A percentile compares a stretch with the other conserved stretches of the same genome.
These are phyloP conservation scores for Cottus gobio DNA, from an alignment of 2,113 vertebrate species.

Conservation along the genomic window DNA sequence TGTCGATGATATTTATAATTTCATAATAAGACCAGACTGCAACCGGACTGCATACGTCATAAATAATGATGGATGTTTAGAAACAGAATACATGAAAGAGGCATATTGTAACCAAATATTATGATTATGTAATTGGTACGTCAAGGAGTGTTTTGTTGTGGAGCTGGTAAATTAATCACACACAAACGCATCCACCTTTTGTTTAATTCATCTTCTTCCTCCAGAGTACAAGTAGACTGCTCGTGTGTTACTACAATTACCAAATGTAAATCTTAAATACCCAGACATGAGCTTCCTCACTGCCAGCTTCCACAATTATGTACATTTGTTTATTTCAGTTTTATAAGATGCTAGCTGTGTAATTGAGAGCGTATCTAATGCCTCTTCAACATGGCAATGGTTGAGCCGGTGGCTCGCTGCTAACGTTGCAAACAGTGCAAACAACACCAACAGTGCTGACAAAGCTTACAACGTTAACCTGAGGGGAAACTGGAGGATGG, in stretches of 20 bases:
- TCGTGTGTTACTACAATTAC: neutral
- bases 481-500: too few relatives aligned
- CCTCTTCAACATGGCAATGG: too few relatives aligned
- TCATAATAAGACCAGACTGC: neutral
- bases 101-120: neutral
- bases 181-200: neutral
- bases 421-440: too few relatives aligned
- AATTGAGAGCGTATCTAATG: too few relatives aligned
- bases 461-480: too few relatives aligned
- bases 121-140: neutral
- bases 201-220: neutral
- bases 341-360: too few relatives aligned
- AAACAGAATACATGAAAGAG: neutral
- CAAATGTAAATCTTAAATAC: neutral
- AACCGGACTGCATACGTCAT: neutral
- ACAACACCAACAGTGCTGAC: too few relatives aligned
- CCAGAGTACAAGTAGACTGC: neutral
- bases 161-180: neutral
- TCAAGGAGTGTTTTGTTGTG: neutral
- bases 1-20: too few relatives aligned
- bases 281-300: neutral
- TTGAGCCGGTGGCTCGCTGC: too few relatives aligned
- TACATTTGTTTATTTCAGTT: neutral
- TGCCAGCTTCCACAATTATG: neutral
- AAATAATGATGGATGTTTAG: neutral